Evolutionary conservation across 2,113 vertebrate species (phyloP).

Genomic region (Aleadryas rufinucha): DNA sequence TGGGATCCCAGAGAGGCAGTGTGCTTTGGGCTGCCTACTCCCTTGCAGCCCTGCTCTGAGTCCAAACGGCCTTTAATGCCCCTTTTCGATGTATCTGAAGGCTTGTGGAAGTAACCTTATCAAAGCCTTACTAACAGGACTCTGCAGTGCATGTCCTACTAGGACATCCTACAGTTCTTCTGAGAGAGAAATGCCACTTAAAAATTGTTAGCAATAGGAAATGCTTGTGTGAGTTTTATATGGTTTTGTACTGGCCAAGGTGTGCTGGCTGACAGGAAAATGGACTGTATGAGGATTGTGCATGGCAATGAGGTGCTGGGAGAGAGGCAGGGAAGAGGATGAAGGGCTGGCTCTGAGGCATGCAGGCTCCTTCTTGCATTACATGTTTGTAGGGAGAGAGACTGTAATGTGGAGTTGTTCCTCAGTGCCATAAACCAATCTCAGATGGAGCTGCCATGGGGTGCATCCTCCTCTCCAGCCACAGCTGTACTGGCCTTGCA

Average conservation of each 20-base stretch:
- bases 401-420: background rate
- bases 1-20: background rate
- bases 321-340: background rate
- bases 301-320: rapidly evolving
- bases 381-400: background rate
- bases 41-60: background rate
- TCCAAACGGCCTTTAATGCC: background rate
- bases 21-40: background rate
- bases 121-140: background rate
- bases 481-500: background rate
- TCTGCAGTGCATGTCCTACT: background rate
- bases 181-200: background rate
- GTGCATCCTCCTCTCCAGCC: background rate
- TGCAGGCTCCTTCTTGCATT: background rate
- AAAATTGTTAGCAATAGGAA: background rate
- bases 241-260: background rate
- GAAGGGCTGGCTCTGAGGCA: background rate
- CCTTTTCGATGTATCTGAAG: background rate
- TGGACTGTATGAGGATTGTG: background rate
- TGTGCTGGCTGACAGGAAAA: background rate
- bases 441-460: background rate
- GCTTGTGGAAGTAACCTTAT: background rate
- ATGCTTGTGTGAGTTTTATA: background rate
- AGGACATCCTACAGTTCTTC: background rate
- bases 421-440: background rate